Evolutionary conservation across 1,140 invertebrate species (phyloP).

Genomic region (Linepithema humile): DNA sequence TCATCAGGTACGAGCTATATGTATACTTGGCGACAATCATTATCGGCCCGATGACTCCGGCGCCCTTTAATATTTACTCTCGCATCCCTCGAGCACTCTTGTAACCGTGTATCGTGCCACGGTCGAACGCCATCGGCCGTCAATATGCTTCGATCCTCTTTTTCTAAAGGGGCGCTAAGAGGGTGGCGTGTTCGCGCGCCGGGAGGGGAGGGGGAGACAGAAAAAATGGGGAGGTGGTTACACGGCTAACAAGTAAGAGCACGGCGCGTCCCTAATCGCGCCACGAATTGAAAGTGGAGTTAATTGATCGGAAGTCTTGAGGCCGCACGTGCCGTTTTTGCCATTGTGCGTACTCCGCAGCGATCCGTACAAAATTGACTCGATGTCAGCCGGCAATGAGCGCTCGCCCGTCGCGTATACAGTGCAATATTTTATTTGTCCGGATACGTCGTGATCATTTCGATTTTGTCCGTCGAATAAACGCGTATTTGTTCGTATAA

Average conservation of each 20-base stretch:
- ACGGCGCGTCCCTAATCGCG: slow-evolving; percentile 59
- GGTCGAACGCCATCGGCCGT: slow-evolving; percentile 77
- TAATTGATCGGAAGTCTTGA: slow-evolving; percentile 81
- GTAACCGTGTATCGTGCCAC: slow-evolving; percentile 70
- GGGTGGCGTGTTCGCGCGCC: slow-evolving; percentile 55
- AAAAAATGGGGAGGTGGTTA: slow-evolving; percentile 36
- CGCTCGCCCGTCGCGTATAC: slow-evolving; percentile 31
- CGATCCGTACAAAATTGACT: slow-evolving; percentile 62
- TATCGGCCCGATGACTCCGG: slow-evolving; percentile 76
- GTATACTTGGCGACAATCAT: slow-evolving; percentile 77
- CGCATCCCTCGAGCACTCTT: slow-evolving; percentile 74
- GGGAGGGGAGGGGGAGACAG: background rate
- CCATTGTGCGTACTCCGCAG: slow-evolving; percentile 64
- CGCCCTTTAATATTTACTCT: slow-evolving; percentile 81
- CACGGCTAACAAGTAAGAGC: slow-evolving; percentile 68
- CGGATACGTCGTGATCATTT: slow-evolving; percentile 27
- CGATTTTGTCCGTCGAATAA: slow-evolving; percentile 36
- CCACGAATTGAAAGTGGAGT: slow-evolving; percentile 76
- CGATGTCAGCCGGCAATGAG: slow-evolving; percentile 61
- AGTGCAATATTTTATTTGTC: slow-evolving; percentile 65
- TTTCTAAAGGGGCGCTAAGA: slow-evolving; percentile 70
- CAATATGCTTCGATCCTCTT: slow-evolving; percentile 80
- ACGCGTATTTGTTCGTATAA: slow-evolving; percentile 20
- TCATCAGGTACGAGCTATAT: slow-evolving; percentile 52
- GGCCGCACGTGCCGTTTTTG: slow-evolving; percentile 78